A percentile compares a stretch with the other conserved stretches of the same genome.
Evolutionary conservation across 2,113 vertebrate genomes (phyloP).

Genomic region (Speoplatyrhinus poulsoni): DNA sequence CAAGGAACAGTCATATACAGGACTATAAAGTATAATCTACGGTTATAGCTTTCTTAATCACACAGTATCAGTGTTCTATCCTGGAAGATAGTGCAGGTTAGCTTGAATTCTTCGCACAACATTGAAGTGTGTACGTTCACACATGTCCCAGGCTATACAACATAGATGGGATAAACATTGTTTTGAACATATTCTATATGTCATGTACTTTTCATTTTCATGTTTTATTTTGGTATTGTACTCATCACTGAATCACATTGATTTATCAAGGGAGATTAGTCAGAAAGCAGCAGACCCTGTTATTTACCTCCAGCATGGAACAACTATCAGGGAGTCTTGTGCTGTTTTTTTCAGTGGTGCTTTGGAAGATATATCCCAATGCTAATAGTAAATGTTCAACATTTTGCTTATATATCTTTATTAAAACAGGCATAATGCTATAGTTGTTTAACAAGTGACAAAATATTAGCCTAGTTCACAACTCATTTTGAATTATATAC

Average conservation of each 20-base stretch:
- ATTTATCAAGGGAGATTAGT: background rate
- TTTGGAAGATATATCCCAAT: background rate
- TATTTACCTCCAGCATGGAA: background rate
- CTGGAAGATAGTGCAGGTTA: slow-evolving; percentile 16
- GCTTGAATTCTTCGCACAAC: background rate
- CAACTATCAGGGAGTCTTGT: background rate
- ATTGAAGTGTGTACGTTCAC: slow-evolving; percentile 10
- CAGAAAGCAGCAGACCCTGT: background rate
- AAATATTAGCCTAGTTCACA: no score
- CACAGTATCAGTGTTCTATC: slow-evolving; percentile 55
- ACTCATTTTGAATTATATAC: no score
- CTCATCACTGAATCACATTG: no score
- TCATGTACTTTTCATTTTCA: background rate
- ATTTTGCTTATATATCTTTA: background rate
- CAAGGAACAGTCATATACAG: slow-evolving; percentile 62
- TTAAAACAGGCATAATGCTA: no score
- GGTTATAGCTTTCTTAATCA: slow-evolving; percentile 68
- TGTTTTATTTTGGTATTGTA: no score
- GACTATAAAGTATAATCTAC: slow-evolving; percentile 77
- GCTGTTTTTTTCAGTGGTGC: background rate
- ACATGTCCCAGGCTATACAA: no score
- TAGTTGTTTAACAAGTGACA: no score
- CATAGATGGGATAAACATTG: background rate
- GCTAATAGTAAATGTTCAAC: background rate
- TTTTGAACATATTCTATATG: background rate